phyloP scores from a whole-genome alignment of 2,888 invertebrate genomes.

The Arge pagana region DNA sequence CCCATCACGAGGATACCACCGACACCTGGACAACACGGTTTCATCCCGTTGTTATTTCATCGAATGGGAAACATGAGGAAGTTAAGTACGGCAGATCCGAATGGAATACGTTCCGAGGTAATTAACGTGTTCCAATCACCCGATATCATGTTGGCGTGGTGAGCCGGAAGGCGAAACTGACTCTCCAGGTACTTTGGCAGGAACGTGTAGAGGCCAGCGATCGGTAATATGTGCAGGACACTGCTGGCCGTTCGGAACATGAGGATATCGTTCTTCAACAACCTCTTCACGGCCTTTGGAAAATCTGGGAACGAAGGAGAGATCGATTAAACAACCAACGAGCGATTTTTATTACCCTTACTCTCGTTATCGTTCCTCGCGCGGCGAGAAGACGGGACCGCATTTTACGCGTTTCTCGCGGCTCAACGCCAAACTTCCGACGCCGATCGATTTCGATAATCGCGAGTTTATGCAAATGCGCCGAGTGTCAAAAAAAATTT shows the following conservation, averaged over 20 bases:
- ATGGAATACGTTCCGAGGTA: background rate
- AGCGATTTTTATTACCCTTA: background rate
- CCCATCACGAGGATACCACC: conserved; percentile 95
- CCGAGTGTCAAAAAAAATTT: too few species aligned
- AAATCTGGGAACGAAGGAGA: conserved; percentile 65
- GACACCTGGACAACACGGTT: conserved; percentile 67
- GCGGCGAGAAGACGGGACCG: too few species aligned
- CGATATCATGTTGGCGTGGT: conserved; percentile 89
- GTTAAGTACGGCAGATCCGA: background rate
- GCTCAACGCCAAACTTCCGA: too few species aligned
- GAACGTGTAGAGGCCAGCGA: conserved; percentile 91
- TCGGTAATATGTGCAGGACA: conserved; percentile 87
- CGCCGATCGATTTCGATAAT: too few species aligned
- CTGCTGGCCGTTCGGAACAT: conserved; percentile 91
- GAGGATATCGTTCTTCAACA: conserved; percentile 86
- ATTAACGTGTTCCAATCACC: conserved; percentile 60
- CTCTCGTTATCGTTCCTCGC: too few species aligned
- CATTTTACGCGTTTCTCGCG: too few species aligned
- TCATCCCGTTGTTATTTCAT: too few species aligned
- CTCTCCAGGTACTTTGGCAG: conserved; percentile 92
- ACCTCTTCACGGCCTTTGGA: conserved; percentile 76
- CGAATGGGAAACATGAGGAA: too few species aligned
- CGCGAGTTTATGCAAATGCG: too few species aligned
- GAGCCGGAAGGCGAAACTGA: conserved; percentile 87
- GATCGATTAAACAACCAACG: background rate